Base-by-base conservation (phyloP, 2,888 invertebrate genomes). In the Mythimna loreyi region DNA sequence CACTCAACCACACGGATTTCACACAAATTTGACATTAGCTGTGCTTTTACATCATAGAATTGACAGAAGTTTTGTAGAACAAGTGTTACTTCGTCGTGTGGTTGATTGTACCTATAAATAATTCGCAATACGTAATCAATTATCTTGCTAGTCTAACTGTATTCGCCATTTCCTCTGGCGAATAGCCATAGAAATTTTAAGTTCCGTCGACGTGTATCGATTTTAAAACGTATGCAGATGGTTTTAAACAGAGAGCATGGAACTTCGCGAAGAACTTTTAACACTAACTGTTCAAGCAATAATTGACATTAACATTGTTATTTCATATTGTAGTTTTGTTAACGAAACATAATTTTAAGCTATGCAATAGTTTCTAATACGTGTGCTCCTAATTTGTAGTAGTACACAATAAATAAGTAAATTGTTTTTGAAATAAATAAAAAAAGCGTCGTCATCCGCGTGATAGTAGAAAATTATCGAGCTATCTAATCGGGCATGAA, bases 181-280 rank as follows among this genome's bases (percentile, higher is more conserved):
- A 91, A 92, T 90, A 88, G 88, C 90, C 85, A 89, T 89, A 89
- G 87, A 88, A 89, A 91, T 90, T 74, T 90, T 81, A 86, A 93
- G 92, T 94, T 92, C 93, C 92, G 92, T 60, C 86, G 87, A 92
- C 92, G 93, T 91, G 94, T 67, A 62, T 57, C 40, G 93, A 69
- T 77, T 91, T 76, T 81, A 72, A 91, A 92, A 83, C 65, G 70
- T 65, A 73, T 76, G 59, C 57, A 69, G 57, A 59, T 65, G 28
- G 43, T 50, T 47, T 47, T 19, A 23, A 55, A 7, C 3, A 33
- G 9, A 55, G 55, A 55, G 55, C 55, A 33, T 33, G 55, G 33
- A 55, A 55, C 21, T 0, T 7, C 13, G 13, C 11, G 43, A 49
- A 5, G 49, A 8, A 19, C 28, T 28, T 28, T 28, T 28, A 28